Evolutionary conservation across 1,140 invertebrate genomes (phyloP).

Genomic region (Chrysopa pallens): DNA sequence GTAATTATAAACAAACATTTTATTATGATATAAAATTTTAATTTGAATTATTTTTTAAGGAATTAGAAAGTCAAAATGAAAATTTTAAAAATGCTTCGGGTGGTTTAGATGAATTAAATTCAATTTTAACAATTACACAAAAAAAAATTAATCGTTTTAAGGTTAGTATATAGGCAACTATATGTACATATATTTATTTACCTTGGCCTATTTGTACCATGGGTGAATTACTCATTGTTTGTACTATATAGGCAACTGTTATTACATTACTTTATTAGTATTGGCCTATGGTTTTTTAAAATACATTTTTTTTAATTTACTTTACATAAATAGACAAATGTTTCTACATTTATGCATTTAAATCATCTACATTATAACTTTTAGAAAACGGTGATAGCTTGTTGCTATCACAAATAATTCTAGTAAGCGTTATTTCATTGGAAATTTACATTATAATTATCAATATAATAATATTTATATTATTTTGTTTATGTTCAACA

Average conservation of each 20-base stretch:
- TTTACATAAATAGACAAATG: too few relatives aligned
- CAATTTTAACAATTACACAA: slow-evolving; percentile 61
- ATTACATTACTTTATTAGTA: neutral
- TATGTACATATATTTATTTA: neutral
- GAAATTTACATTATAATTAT: too few relatives aligned
- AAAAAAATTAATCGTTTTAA: slow-evolving; percentile 77
- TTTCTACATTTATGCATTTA: too few relatives aligned
- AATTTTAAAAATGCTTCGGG: slow-evolving; percentile 45
- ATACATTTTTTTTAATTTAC: neutral
- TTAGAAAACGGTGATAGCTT: too few relatives aligned
- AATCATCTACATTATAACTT: too few relatives aligned
- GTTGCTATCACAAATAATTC: too few relatives aligned
- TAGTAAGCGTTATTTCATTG: too few relatives aligned
- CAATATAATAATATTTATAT: too few relatives aligned
- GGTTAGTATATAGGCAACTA: slow-evolving; percentile 24
- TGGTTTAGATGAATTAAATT: slow-evolving; percentile 69
- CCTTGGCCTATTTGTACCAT: neutral
- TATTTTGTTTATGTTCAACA: too few relatives aligned
- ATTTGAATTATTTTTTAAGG: slow-evolving; percentile 25
- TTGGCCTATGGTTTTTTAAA: neutral
- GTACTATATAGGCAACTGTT: neutral
- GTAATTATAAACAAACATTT: slow-evolving; percentile 6
- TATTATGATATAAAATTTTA: neutral
- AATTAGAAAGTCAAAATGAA: slow-evolving; percentile 49
- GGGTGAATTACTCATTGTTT: neutral